These are phyloP conservation scores for Tokudaia tokunoshimensis DNA, from an alignment of 2,797 vertebrate genomes.

Conservation along the genomic window DNA sequence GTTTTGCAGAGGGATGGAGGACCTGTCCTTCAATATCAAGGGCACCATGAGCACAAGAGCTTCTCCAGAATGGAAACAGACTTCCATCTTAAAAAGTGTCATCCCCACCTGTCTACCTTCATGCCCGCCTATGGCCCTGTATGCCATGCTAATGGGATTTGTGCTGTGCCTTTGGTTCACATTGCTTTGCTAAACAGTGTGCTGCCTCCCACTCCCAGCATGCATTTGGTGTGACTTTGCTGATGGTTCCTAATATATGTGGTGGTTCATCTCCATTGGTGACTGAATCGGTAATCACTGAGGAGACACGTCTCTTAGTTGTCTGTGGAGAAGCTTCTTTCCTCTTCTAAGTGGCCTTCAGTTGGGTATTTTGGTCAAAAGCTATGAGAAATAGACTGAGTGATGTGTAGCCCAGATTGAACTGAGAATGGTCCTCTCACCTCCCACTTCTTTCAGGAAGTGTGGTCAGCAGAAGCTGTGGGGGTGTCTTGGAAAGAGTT, in stretches of 20 bases:
- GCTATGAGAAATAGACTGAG: not conserved
- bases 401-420: not conserved
- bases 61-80: not conserved
- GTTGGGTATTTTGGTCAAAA: not conserved
- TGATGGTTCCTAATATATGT: not conserved
- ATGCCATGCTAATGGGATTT: no score
- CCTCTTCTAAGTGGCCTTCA: not conserved
- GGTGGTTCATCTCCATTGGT: not conserved
- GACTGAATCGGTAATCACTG: not conserved
- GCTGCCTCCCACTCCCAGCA: not conserved
- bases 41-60: no score
- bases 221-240: not conserved
- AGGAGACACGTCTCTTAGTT: not conserved
- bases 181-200: not conserved
- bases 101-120: no score
- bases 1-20: not conserved
- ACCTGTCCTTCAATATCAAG: not conserved
- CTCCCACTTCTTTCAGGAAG: not conserved
- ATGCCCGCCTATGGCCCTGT: not conserved
- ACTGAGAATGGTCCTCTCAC: not conserved
- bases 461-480: not conserved
- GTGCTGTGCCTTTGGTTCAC: not conserved
- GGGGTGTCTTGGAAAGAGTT: not conserved
- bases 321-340: not conserved
- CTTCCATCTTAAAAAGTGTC: not conserved